These are phyloP conservation scores for Listronotus bonariensis DNA, from an alignment of 1,140 invertebrate species.

Conservation along the genomic window DNA sequence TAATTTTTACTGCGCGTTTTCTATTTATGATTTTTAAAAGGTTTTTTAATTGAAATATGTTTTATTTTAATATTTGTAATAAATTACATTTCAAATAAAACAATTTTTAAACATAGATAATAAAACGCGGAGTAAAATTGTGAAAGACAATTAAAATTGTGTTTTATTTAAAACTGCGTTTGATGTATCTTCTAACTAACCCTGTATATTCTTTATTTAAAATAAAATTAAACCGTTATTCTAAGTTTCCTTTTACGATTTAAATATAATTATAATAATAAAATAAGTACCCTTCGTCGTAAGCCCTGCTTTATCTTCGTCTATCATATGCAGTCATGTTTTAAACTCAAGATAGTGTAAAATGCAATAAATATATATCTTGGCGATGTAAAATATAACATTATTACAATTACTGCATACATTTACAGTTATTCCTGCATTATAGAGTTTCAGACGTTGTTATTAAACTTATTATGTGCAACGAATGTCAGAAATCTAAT, in stretches of 20 bases:
- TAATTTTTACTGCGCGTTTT: too few relatives aligned
- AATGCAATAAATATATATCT: conserved; percentile 19
- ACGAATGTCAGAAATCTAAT: conserved; percentile 9
- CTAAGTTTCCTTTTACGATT: not conserved
- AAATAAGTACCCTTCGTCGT: not conserved
- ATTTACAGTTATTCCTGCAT: conserved; percentile 23
- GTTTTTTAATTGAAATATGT: too few relatives aligned
- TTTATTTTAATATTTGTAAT: too few relatives aligned
- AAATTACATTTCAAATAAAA: too few relatives aligned
- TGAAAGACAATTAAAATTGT: too few relatives aligned
- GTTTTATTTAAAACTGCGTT: too few relatives aligned
- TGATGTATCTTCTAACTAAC: too few relatives aligned
- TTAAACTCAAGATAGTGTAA: conserved; percentile 23
- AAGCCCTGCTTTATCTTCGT: conserved; percentile 4
- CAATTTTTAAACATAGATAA: too few relatives aligned
- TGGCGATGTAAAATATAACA: conserved; percentile 16
- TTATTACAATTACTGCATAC: conserved; percentile 9
- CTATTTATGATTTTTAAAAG: too few relatives aligned
- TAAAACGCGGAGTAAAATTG: too few relatives aligned
- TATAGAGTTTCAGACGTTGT: conserved; percentile 10
- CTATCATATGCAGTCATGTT: conserved; percentile 15
- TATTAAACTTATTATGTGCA: conserved; percentile 19
- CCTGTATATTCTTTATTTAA: too few relatives aligned
- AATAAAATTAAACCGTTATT: too few relatives aligned
- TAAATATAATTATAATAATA: not conserved